A percentile compares a stretch with the other conserved stretches of the same genome.
phyloP scores from a whole-genome alignment of 2,797 vertebrate species.

The Cryptoblepharus egeriae region DNA sequence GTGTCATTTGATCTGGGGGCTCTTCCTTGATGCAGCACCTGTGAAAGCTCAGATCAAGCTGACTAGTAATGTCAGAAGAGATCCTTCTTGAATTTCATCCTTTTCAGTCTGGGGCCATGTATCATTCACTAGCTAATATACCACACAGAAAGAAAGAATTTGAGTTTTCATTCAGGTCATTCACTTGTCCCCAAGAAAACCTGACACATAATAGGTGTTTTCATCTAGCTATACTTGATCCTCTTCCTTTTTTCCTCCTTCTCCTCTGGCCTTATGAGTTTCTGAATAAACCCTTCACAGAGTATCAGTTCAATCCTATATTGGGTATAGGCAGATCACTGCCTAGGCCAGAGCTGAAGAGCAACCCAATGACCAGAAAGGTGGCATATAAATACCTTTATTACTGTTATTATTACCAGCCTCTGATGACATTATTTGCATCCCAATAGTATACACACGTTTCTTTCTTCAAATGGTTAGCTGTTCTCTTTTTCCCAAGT shows the following conservation, averaged over 20 bases:
- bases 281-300: constrained; percentile 43
- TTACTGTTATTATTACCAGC: too few species aligned
- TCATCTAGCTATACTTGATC: constrained; percentile 42
- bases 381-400: too few species aligned
- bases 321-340: constrained; percentile 42
- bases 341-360: constrained; percentile 27
- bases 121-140: constrained; percentile 64
- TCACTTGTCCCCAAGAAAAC: constrained; percentile 61
- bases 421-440: constrained; percentile 26
- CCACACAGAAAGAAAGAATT: constrained; percentile 39
- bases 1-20: constrained; percentile 51
- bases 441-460: constrained; percentile 12
- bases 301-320: constrained; percentile 17
- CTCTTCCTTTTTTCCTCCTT: constrained; percentile 42
- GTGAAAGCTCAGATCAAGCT: background rate
- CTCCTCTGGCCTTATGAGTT: constrained; percentile 49
- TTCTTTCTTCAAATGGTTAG: constrained; percentile 24
- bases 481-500: background rate
- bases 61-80: constrained; percentile 11
- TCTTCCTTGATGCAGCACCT: constrained; percentile 20
- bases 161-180: constrained; percentile 39
- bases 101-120: constrained; percentile 13
- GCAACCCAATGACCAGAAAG: too few species aligned
- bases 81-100: constrained; percentile 40
- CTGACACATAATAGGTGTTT: constrained; percentile 26